Percentiles rank a stretch among this genome's conserved stretches.
Conservation (phyloP, 2,797 vertebrate genomes). For the Tragopan temminckii region DNA sequence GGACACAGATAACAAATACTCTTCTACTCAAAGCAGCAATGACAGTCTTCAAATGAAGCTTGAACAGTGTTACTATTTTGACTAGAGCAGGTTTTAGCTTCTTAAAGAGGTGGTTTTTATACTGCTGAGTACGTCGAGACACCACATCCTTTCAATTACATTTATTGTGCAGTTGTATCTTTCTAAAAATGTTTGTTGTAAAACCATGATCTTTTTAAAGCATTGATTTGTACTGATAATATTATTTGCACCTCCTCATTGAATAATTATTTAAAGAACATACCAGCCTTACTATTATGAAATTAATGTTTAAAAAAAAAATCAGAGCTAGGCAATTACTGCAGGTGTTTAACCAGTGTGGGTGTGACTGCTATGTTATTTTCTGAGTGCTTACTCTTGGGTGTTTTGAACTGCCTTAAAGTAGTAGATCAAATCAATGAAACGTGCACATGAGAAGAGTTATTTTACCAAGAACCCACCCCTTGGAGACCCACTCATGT, state of each 20-base stretch:
- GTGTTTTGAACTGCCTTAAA: slow-evolving; percentile 10
- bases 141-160: slow-evolving; percentile 36
- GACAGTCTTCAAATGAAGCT: neutral
- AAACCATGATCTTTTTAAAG: slow-evolving; percentile 43
- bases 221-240: neutral
- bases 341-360: slow-evolving; percentile 7
- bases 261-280: slow-evolving; percentile 26
- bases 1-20: slow-evolving; percentile 85
- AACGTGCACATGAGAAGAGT: neutral
- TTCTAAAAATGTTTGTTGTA: slow-evolving; percentile 56
- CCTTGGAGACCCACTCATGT: neutral
- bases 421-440: neutral
- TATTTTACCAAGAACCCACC: neutral
- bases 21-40: neutral
- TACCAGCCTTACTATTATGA: slow-evolving; percentile 24
- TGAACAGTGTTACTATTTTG: neutral
- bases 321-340: neutral
- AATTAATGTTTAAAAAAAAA: neutral
- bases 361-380: neutral
- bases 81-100: neutral
- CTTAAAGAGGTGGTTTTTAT: neutral
- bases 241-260: slow-evolving; percentile 38
- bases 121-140: slow-evolving; percentile 25
- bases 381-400: neutral
- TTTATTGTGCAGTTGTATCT: slow-evolving; percentile 27